Conservation (phyloP, 2,888 invertebrate genomes). For the Caenorhabditis sp. region DNA sequence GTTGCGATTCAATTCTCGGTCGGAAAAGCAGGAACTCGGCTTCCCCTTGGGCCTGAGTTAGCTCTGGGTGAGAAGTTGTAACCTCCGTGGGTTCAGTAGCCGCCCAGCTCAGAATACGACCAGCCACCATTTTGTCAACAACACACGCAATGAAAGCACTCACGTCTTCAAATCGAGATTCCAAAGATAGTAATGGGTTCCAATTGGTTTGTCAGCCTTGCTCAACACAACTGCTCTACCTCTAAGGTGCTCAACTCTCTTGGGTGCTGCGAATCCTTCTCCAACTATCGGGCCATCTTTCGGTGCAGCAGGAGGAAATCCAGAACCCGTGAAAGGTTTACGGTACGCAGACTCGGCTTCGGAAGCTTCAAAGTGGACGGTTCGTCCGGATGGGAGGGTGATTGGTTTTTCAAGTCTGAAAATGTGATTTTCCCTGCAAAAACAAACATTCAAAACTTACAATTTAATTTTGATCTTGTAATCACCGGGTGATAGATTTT, state of each 20-base stretch:
- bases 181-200: conserved; percentile 40
- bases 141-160: too few relatives aligned
- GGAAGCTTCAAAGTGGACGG: conserved; percentile 19
- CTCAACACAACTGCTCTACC: conserved; percentile 38
- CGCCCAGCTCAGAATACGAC: too few relatives aligned
- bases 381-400: background rate
- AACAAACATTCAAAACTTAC: conserved; percentile 5
- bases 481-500: background rate
- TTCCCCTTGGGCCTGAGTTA: too few relatives aligned
- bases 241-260: background rate
- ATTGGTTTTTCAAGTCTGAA: conserved; percentile 10
- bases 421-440: background rate
- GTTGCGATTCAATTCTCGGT: too few relatives aligned
- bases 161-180: conserved; percentile 28
- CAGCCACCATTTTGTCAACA: too few relatives aligned
- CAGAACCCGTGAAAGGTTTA: background rate
- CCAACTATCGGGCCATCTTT: background rate
- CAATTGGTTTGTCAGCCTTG: conserved; percentile 3
- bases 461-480: conserved; percentile 27
- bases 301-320: background rate
- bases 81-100: too few relatives aligned
- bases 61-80: too few relatives aligned
- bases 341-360: background rate
- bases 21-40: too few relatives aligned
- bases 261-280: conserved; percentile 9